Percentiles rank a stretch among this genome's conserved stretches.
phyloP scores from a whole-genome alignment of 2,888 invertebrate species.

The Nomada ruficornis region DNA sequence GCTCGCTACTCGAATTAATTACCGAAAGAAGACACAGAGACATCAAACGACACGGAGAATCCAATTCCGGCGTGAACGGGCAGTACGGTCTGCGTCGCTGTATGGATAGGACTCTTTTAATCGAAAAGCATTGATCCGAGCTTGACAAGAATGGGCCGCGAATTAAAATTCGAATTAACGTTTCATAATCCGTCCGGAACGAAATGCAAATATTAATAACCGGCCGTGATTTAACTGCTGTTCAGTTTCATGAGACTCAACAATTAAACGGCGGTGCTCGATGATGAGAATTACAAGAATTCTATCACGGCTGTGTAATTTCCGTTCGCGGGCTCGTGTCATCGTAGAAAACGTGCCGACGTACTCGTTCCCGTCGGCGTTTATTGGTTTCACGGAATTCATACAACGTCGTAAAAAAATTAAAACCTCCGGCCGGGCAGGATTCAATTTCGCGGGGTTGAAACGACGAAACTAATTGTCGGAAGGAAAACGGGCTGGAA shows the following conservation, averaged over 20 bases:
- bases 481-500: background rate
- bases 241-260: slow-evolving; percentile 17
- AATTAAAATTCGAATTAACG: slow-evolving; percentile 35
- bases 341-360: too few species aligned
- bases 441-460: background rate
- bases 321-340: too few species aligned
- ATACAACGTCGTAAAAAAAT: background rate
- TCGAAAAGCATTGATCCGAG: slow-evolving; percentile 12
- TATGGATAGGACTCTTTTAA: background rate
- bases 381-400: background rate
- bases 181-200: slow-evolving; percentile 5
- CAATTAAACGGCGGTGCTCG: slow-evolving; percentile 31
- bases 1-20: slow-evolving; percentile 36
- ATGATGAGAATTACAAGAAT: slow-evolving; percentile 29
- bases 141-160: background rate
- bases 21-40: slow-evolving; percentile 37
- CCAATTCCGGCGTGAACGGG: background rate
- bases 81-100: background rate
- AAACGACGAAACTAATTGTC: background rate
- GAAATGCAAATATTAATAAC: slow-evolving; percentile 50
- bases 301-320: background rate
- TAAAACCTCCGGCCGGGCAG: background rate
- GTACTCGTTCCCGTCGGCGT: background rate
- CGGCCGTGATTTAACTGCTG: slow-evolving; percentile 7
- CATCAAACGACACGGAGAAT: slow-evolving; percentile 27